Base-by-base conservation (phyloP, 2,797 vertebrate genomes). In the Huso huso region DNA sequence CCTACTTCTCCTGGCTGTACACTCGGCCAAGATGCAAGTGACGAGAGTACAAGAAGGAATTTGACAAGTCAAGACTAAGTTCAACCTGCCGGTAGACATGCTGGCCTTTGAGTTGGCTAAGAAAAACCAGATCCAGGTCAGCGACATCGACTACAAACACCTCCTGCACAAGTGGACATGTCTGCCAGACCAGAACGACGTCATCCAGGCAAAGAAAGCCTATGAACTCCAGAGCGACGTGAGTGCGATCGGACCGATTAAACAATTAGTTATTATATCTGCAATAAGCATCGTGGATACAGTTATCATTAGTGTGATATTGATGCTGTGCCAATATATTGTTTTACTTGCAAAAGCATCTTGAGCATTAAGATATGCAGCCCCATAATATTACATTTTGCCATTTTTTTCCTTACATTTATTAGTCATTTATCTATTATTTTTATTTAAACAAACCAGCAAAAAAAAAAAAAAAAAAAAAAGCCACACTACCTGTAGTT, bases 201-300 rank as follows among this genome's bases (percentile, higher is more conserved):
- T 98, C 0, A 93, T 94, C 0, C 95, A 98, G 1, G 96, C 95
- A 67, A 93, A 82, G 65, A 94, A 95, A 60, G 93, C 89, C 23
- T 98, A 98, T 0, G 87, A 96, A 2, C 86, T 98, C 0, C 93
- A 93, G 71, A 98, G 96, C 0, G 93, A 98, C 37, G 96, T 98
- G 72, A 83, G 94, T 79, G 52, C 7, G 37, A 37, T 37, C 37
- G 37, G 37, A 37, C 37, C 37, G 6, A 11, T 7, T 51, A 65
- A 18, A 13, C 8, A 57, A 48, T 65, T 57, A 10, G 15, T 10
- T 48, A 6, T n/a, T 10, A 2, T 7, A 64, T 18, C 8, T 13
- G 12, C 15, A 60, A 60, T 60, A 7, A 13, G 8, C 12, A 5
- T 5, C 5, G 37, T 37, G 37, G 37, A 37, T 37, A 37, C 37